These are phyloP conservation scores for Acanthoscelides obtectus DNA, from an alignment of 2,888 invertebrate genomes.

Conservation along the genomic window DNA sequence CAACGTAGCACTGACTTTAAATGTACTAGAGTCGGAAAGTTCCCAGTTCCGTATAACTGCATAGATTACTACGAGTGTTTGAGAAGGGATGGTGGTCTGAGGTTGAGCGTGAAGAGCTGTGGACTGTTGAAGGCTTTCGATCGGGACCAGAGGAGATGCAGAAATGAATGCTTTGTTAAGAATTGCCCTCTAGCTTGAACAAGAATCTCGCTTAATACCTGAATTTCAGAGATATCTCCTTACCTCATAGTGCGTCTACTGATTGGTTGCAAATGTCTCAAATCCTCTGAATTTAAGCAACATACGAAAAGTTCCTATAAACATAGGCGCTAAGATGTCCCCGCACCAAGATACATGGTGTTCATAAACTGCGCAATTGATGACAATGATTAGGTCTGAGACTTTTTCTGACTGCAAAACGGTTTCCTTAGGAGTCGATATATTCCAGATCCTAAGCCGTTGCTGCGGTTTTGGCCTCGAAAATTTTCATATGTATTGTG, in stretches of 20 bases:
- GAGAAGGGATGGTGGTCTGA: constrained; percentile 37
- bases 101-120: constrained; percentile 45
- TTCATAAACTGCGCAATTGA: too few species aligned
- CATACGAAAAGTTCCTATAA: too few species aligned
- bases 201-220: background rate
- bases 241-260: background rate
- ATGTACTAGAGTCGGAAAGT: constrained; percentile 45
- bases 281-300: too few species aligned
- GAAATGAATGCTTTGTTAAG: constrained; percentile 31
- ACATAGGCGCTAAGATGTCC: too few species aligned
- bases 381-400: too few species aligned
- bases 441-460: too few species aligned
- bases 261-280: background rate
- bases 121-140: constrained; percentile 49
- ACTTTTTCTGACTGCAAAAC: too few species aligned
- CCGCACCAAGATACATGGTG: too few species aligned
- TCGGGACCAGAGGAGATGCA: constrained; percentile 32
- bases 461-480: too few species aligned
- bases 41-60: constrained; percentile 45
- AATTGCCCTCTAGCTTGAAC: constrained; percentile 29
- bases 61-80: constrained; percentile 49
- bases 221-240: background rate
- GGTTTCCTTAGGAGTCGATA: too few species aligned
- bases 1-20: constrained; percentile 26
- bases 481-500: too few species aligned